phyloP scores from a whole-genome alignment of 2,888 invertebrate genomes.

The Frankliniella fusca region DNA sequence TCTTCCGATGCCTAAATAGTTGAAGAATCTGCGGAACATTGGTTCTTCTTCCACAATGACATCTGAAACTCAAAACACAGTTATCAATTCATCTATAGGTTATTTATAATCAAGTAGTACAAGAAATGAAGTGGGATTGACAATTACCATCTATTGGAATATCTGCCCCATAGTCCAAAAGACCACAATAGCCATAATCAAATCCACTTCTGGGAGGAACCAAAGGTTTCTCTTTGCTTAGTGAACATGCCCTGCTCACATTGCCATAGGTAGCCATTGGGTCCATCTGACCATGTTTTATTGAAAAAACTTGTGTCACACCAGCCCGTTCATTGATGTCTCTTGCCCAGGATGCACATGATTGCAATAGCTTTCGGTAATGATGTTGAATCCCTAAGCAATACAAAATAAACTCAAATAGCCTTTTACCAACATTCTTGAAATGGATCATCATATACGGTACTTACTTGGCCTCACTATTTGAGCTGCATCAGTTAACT shows the following conservation, averaged over 20 bases:
- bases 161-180: slow-evolving; percentile 10
- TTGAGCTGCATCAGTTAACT: background rate
- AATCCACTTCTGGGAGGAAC: slow-evolving; percentile 6
- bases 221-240: background rate
- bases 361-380: background rate
- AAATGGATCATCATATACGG: background rate
- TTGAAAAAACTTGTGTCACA: slow-evolving; percentile 4
- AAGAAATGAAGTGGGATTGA: background rate
- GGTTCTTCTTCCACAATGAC: background rate
- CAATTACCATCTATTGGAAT: background rate
- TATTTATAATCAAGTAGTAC: background rate
- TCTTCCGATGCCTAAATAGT: background rate
- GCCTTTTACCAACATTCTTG: background rate
- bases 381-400: background rate
- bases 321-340: slow-evolving; percentile 9
- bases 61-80: background rate
- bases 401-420: background rate
- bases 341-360: slow-evolving; percentile 10
- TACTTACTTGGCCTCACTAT: background rate
- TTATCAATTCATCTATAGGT: background rate
- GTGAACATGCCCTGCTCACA: background rate
- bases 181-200: slow-evolving; percentile 10
- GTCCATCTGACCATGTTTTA: background rate
- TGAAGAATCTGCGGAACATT: background rate
- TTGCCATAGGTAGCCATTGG: background rate